These are phyloP conservation scores for Octonoba sinensis DNA, from an alignment of 2,888 invertebrate genomes.

Conservation along the genomic window DNA sequence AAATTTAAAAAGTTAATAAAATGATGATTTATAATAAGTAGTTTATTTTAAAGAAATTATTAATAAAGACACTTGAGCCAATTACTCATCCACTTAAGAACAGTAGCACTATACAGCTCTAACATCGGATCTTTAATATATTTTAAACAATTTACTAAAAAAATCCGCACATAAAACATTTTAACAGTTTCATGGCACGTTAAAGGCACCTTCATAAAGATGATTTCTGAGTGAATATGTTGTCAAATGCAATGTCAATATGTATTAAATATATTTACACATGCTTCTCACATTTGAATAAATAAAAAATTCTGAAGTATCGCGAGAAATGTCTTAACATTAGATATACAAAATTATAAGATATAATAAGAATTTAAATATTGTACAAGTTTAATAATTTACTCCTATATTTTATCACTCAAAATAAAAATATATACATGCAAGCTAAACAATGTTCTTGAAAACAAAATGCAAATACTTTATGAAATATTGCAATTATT, in stretches of 20 bases:
- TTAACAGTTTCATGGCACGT: slow-evolving; percentile 33
- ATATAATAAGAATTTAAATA: too few relatives aligned
- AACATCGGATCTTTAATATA: slow-evolving; percentile 29
- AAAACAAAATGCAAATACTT: background rate
- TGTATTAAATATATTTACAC: slow-evolving; percentile 36
- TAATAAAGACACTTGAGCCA: background rate
- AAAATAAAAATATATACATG: too few relatives aligned
- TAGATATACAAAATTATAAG: too few relatives aligned
- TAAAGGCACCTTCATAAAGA: slow-evolving; percentile 54
- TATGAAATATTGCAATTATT: too few relatives aligned
- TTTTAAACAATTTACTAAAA: background rate
- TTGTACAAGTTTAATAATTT: too few relatives aligned
- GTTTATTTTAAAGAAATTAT: too few relatives aligned
- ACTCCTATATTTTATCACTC: too few relatives aligned
- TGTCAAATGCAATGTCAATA: background rate
- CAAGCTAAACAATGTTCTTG: too few relatives aligned
- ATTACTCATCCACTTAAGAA: slow-evolving; percentile 32
- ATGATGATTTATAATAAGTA: too few relatives aligned
- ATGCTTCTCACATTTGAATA: slow-evolving; percentile 1
- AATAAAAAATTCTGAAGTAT: slow-evolving; percentile 2
- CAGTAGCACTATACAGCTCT: slow-evolving; percentile 36
- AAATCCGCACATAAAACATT: slow-evolving; percentile 1
- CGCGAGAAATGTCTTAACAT: too few relatives aligned
- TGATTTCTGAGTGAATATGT: slow-evolving; percentile 47
- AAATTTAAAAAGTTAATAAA: too few relatives aligned